A percentile compares a stretch with the other conserved stretches of the same genome.
Conservation (phyloP, 2,888 invertebrate genomes). For the Chironomus riparius region DNA sequence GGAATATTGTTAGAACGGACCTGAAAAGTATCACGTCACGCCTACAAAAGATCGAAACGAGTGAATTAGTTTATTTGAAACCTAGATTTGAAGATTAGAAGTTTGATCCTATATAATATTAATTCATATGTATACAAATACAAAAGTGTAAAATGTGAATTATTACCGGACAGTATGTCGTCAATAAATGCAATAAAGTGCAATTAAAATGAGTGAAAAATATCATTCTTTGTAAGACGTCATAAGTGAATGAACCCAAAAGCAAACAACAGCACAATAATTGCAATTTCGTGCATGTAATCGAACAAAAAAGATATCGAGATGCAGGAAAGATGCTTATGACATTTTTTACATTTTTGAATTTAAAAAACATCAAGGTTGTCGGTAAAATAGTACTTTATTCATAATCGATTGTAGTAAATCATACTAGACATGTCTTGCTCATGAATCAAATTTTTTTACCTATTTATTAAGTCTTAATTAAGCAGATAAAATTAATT, state of each 20-base stretch:
- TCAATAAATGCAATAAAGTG: too few species aligned
- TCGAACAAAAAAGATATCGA: background rate
- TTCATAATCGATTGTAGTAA: background rate
- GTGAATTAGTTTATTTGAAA: too few species aligned
- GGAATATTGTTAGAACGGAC: too few species aligned
- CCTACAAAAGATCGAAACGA: too few species aligned
- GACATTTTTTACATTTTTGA: background rate
- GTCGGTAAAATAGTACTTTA: background rate
- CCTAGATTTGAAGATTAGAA: too few species aligned
- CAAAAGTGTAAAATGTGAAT: too few species aligned
- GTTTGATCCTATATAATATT: too few species aligned
- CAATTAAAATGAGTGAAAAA: too few species aligned
- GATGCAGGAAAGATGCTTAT: background rate
- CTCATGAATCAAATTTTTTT: background rate
- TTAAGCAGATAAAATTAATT: slow-evolving; percentile 12
- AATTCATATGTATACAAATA: too few species aligned
- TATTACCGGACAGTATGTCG: too few species aligned
- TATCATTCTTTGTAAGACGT: too few species aligned
- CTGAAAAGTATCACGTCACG: too few species aligned
- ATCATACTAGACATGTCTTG: background rate
- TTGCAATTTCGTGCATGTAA: background rate
- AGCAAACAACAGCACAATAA: background rate
- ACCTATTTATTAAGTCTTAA: background rate
- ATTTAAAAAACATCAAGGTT: background rate
- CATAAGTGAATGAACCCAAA: background rate